Evolutionary conservation across 53 echinoderm and acorn worm species (phyloP).

Genomic region (Patiria pectinifera): DNA sequence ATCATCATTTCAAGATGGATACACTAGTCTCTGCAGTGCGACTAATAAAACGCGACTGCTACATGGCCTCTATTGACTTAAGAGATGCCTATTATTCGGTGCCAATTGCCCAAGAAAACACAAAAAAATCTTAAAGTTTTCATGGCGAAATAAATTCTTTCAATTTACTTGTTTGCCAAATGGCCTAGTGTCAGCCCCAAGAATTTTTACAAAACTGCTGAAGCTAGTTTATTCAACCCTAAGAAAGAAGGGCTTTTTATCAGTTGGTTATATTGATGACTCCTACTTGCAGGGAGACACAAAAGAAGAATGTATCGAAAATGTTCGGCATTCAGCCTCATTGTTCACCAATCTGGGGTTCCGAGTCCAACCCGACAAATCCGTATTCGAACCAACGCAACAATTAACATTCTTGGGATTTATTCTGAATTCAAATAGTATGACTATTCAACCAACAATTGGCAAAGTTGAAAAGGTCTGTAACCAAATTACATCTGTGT

Average conservation of each 20-base stretch:
- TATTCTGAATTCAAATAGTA: conserved; percentile 47
- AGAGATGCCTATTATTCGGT: conserved; percentile 77
- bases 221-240: conserved; percentile 44
- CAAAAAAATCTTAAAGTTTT: conserved; percentile 50
- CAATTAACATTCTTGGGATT: conserved; percentile 52
- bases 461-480: conserved; percentile 33
- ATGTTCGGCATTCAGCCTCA: no score
- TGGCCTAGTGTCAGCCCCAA: conserved; percentile 64
- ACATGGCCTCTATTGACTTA: conserved; percentile 68
- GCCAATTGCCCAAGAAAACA: conserved; percentile 35
- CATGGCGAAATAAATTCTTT: conserved; percentile 6
- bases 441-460: conserved; percentile 53
- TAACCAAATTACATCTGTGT: conserved; percentile 1
- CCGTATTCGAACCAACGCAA: conserved; percentile 32
- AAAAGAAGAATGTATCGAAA: conserved; percentile 27
- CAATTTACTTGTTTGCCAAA: conserved; percentile 68
- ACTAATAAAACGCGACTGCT: conserved; percentile 62
- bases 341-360: conserved; percentile 14
- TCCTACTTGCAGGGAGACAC: conserved; percentile 39
- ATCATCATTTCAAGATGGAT: conserved; percentile 79
- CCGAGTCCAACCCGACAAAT: conserved; percentile 51
- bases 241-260: neutral
- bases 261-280: conserved; percentile 65
- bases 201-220: conserved; percentile 64
- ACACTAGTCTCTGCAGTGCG: conserved; percentile 44